Percentiles rank a stretch among this genome's conserved stretches.
phyloP scores from a whole-genome alignment of 2,888 invertebrate species.

The Allygus modestus region DNA sequence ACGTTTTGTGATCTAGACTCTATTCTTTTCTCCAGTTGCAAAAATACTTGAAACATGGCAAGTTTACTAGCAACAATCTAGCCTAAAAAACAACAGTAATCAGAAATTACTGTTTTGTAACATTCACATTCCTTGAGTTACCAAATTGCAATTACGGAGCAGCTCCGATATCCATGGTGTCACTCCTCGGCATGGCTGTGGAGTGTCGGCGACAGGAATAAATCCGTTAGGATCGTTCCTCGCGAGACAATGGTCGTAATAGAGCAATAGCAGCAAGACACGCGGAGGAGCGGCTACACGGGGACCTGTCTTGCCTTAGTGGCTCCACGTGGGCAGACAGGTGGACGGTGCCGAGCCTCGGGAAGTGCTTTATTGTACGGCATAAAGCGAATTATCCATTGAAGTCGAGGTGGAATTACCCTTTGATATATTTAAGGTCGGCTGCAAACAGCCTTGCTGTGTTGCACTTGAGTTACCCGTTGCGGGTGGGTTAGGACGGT shows the following conservation, averaged over 20 bases:
- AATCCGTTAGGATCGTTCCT: not conserved
- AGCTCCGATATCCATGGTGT: too few relatives aligned
- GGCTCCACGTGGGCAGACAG: not conserved
- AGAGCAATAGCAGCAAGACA: slow-evolving; percentile 12
- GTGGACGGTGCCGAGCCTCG: slow-evolving; percentile 8
- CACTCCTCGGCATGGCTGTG: too few relatives aligned
- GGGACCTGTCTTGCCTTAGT: slow-evolving; percentile 27
- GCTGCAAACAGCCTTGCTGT: not conserved
- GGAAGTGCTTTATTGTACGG: not conserved
- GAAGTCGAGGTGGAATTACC: slow-evolving; percentile 15
- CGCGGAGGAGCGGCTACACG: not conserved
- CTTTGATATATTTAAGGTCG: slow-evolving; percentile 1
- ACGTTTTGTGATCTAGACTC: too few relatives aligned
- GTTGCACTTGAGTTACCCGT: not conserved
- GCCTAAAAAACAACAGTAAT: too few relatives aligned
- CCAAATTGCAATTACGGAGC: too few relatives aligned
- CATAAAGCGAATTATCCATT: not conserved
- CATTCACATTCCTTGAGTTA: too few relatives aligned
- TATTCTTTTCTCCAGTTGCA: too few relatives aligned
- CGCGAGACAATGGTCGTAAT: slow-evolving; percentile 25
- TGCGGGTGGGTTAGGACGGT: not conserved
- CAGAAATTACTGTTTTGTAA: too few relatives aligned
- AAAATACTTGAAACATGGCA: too few relatives aligned
- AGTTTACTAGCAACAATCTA: too few relatives aligned
- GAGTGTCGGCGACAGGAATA: not conserved